A percentile compares a stretch with the other conserved stretches of the same genome.
Conservation (phyloP, 2,113 vertebrate species). For the Athene cunicularia region DNA sequence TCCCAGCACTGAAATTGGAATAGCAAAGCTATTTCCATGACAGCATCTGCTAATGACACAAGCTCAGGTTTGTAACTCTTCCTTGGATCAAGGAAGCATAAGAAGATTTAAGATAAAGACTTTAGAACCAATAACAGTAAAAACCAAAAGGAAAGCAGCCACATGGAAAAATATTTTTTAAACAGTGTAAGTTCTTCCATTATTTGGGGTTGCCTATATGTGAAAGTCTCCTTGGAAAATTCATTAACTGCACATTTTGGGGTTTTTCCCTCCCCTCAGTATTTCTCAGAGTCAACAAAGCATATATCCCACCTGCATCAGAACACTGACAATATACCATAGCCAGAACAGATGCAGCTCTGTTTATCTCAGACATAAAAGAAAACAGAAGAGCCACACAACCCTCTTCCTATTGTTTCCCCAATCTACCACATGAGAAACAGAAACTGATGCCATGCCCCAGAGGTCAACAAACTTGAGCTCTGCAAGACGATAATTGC, state of each 20-base stretch:
- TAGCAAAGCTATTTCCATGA: neutral
- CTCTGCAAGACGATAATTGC: conserved; percentile 13
- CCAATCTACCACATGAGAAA: neutral
- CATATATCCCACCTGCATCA: neutral
- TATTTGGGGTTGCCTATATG: neutral
- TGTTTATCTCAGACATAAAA: neutral
- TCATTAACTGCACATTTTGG: neutral
- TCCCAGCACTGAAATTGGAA: neutral
- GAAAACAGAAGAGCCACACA: neutral
- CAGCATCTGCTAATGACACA: neutral
- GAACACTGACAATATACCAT: neutral
- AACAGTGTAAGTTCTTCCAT: neutral
- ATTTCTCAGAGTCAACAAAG: neutral
- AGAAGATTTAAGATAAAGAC: neutral
- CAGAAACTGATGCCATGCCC: conserved; percentile 24
- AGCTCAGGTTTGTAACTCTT: neutral
- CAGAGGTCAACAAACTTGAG: conserved; percentile 54
- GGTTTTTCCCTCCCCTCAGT: neutral
- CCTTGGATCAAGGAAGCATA: neutral
- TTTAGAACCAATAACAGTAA: neutral
- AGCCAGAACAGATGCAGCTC: neutral
- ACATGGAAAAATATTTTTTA: neutral
- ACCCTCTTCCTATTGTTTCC: neutral
- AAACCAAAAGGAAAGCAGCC: neutral
- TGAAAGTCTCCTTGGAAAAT: neutral